phyloP scores from a whole-genome alignment of 2,888 invertebrate genomes.

The Protodeltote pygarga region DNA sequence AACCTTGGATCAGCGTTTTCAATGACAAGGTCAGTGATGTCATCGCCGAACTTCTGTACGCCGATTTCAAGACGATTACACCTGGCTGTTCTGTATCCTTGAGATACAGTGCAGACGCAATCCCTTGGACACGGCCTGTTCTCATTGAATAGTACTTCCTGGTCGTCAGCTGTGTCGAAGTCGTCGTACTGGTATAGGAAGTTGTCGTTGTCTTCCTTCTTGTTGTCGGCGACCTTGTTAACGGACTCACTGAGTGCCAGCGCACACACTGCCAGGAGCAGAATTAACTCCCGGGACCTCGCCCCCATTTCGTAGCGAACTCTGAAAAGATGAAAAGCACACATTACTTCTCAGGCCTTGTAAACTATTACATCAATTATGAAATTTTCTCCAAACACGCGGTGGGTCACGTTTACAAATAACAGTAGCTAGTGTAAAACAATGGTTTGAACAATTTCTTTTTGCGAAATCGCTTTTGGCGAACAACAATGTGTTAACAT shows the following conservation, averaged over 20 bases:
- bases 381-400: slow-evolving; percentile 59
- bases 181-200: slow-evolving; percentile 77
- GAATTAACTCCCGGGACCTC: slow-evolving; percentile 81
- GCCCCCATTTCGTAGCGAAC: slow-evolving; percentile 84
- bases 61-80: slow-evolving; percentile 90
- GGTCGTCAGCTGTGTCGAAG: slow-evolving; percentile 79
- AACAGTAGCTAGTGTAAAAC: slow-evolving; percentile 66
- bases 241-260: slow-evolving; percentile 72
- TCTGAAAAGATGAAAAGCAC: slow-evolving; percentile 71
- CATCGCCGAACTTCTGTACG: slow-evolving; percentile 89
- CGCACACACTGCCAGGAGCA: slow-evolving; percentile 82
- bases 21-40: slow-evolving; percentile 89
- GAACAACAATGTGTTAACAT: slow-evolving; percentile 59
- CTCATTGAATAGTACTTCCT: slow-evolving; percentile 81
- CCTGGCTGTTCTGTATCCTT: slow-evolving; percentile 88
- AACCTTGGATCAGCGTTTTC: slow-evolving; percentile 87
- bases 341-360: slow-evolving; percentile 31
- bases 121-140: slow-evolving; percentile 88
- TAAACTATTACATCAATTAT: slow-evolving; percentile 59
- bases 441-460: slow-evolving; percentile 58
- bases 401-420: slow-evolving; percentile 59
- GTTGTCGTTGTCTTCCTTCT: slow-evolving; percentile 68
- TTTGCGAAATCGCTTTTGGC: slow-evolving; percentile 52
- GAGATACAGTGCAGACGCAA: slow-evolving; percentile 88
- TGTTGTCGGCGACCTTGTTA: slow-evolving; percentile 71